Percentiles rank a stretch among this genome's conserved stretches.
These are phyloP conservation scores for Meganola albula DNA, from an alignment of 2,888 invertebrate genomes.

Conservation along the genomic window DNA sequence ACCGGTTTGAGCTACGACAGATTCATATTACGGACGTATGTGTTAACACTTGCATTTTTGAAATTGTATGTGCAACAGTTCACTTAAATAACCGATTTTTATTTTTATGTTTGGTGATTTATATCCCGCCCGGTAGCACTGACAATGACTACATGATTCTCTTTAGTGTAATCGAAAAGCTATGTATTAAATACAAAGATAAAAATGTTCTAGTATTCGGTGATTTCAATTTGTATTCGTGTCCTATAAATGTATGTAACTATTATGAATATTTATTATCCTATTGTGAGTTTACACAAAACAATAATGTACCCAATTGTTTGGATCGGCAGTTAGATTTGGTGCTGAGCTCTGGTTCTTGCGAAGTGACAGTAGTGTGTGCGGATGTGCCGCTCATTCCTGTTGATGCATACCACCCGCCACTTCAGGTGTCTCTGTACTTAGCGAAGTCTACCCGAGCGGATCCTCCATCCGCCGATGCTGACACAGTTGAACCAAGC, in stretches of 20 bases:
- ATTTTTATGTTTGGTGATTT: slow-evolving; percentile 6
- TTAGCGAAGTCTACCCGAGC: too few relatives aligned
- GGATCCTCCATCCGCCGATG: neutral
- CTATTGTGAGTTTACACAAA: slow-evolving; percentile 18
- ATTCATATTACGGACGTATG: neutral
- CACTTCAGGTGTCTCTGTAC: neutral
- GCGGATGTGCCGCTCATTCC: slow-evolving; percentile 9
- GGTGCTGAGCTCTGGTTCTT: slow-evolving; percentile 12
- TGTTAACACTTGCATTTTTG: neutral
- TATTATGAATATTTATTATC: slow-evolving; percentile 11
- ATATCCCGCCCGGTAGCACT: slow-evolving; percentile 5
- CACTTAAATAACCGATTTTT: slow-evolving; percentile 3
- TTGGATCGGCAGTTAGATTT: slow-evolving; percentile 13
- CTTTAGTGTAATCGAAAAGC: slow-evolving; percentile 5
- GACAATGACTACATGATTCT: slow-evolving; percentile 6
- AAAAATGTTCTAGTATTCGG: slow-evolving; percentile 4
- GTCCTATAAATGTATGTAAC: too few relatives aligned
- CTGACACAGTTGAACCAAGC: neutral
- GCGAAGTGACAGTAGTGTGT: slow-evolving; percentile 8
- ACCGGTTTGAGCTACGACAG: neutral
- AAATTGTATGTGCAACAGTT: slow-evolving; percentile 5
- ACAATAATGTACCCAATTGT: slow-evolving; percentile 14
- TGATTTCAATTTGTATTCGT: slow-evolving; percentile 3
- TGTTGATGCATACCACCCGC: slow-evolving; percentile 3
- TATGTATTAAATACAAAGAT: slow-evolving; percentile 4